Evolutionary conservation across 2,888 invertebrate genomes (phyloP), one percentile per base, ranked within the genome.

Genomic region (Ctena decussata): DNA sequence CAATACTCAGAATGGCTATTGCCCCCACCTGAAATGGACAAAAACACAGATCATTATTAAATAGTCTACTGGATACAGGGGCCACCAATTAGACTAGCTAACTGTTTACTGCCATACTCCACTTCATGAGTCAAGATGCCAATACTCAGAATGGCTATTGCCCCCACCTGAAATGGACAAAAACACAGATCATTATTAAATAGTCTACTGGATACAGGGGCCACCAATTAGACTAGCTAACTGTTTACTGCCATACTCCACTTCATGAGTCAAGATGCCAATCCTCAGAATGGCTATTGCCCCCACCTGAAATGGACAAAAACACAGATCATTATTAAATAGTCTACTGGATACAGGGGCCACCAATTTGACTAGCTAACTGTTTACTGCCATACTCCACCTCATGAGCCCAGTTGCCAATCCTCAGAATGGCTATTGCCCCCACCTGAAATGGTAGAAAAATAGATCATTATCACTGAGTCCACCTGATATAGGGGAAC

Each of bases 71-170:
- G 87, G 89, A 77, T 93, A 94, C 80, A 94, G 86, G 89, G 86
- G 1, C 88, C 92, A 32, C 90, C 91, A 39, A 94, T 90, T 37
- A 94, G 89, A 30, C 85, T 88, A 1, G 93, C 93, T 69, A 94
- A 73, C 69, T 91, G 90, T 44, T 89, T 92, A 83, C 92, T 93
- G 11, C 94, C 94, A 87, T 94, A 94, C 71, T 93, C 92, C 12
- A 91, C 91, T 77, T 92, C 92, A 76, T 91, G 90, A 3, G 94
- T 93, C 91, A 90, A 93, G 57, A 94, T 92, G 0, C 94, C 94
- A n/a, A 94, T 92, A 27, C 89, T 90, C 74, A 94, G 80, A 24
- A 92, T 91, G 32, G 90, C 88, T 57, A 92, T 70, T 11, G 91
- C 93, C 18, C 93, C 93, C 65, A 93, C 89, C 94, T 94, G 83